Evolutionary conservation across 2,797 vertebrate genomes (phyloP).

Genomic region (Centropyge bicolor): DNA sequence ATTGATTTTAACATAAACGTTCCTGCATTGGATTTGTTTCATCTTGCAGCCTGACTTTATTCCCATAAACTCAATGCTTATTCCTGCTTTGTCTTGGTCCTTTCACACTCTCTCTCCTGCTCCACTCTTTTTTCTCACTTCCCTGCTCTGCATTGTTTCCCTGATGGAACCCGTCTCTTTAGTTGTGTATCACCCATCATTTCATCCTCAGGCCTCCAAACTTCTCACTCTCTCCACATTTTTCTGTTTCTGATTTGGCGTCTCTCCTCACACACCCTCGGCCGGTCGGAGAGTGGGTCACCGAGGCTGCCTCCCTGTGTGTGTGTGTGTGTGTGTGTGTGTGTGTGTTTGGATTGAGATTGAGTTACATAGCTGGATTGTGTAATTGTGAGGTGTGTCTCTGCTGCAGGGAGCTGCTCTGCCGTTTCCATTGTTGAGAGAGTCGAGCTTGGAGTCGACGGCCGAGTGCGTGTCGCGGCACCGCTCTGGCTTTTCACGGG

Average conservation of each 20-base stretch:
- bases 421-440: conserved; percentile 66
- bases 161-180: background rate
- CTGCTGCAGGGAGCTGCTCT: conserved; percentile 59
- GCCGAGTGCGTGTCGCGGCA: conserved; percentile 5
- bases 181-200: conserved; percentile 21
- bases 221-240: conserved; percentile 28
- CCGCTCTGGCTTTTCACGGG: conserved; percentile 19
- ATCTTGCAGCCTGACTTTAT: background rate
- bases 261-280: conserved; percentile 44
- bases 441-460: conserved; percentile 37
- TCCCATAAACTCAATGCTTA: background rate
- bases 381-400: conserved; percentile 81
- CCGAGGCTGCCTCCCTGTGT: conserved; percentile 45
- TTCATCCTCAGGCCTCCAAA: conserved; percentile 24
- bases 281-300: conserved; percentile 48
- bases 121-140: background rate
- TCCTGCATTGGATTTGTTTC: no score
- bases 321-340: no score
- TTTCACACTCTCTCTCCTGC: background rate
- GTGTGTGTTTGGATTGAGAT: conserved; percentile 78
- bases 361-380: conserved; percentile 79
- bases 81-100: background rate
- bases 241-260: conserved; percentile 52
- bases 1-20: no score
- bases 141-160: background rate